These are phyloP conservation scores for Melanerpes aurifrons DNA, from an alignment of 2,113 vertebrate species.

Conservation along the genomic window DNA sequence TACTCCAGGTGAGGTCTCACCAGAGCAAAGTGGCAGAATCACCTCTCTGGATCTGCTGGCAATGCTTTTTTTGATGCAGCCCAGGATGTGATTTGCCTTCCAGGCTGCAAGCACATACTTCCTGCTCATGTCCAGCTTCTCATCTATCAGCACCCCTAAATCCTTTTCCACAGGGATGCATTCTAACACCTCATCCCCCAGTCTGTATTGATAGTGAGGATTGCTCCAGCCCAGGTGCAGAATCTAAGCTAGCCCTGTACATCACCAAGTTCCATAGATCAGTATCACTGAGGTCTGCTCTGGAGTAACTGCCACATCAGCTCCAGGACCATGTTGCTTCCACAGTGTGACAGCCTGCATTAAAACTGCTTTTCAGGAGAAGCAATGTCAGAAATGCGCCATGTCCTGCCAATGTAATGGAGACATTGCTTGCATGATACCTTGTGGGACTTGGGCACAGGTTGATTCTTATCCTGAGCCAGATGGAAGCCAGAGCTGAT, in stretches of 20 bases:
- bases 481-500: neutral
- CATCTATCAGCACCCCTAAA: no score
- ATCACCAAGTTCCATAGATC: neutral
- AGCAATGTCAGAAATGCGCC: neutral
- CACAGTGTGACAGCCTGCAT: neutral
- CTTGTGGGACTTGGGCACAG: neutral
- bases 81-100: no score
- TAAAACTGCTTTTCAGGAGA: neutral
- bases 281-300: neutral
- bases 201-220: no score
- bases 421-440: neutral
- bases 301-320: neutral
- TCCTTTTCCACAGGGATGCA: no score
- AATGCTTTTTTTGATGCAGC: no score
- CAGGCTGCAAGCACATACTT: no score
- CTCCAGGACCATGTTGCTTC: neutral
- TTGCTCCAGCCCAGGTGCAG: no score
- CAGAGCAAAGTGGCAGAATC: no score
- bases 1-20: no score
- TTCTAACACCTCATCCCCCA: no score
- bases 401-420: neutral
- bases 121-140: no score
- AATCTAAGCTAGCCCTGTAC: neutral
- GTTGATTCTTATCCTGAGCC: neutral
- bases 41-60: no score